Evolutionary conservation across 2,888 invertebrate species (phyloP).

Genomic region (Unio pictorum): DNA sequence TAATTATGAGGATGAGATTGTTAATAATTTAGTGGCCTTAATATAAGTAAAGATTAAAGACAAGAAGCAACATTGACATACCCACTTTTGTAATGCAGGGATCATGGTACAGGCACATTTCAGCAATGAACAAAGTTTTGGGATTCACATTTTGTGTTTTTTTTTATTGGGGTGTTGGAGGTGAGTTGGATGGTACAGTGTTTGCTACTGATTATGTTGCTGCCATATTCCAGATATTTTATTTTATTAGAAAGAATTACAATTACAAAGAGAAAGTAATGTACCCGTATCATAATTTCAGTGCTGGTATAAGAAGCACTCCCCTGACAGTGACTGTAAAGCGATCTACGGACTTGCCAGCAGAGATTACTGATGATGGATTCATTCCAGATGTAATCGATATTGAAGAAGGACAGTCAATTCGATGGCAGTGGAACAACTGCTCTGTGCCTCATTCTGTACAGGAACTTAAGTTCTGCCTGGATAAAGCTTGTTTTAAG

Average conservation of each 20-base stretch:
- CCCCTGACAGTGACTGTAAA: conserved; percentile 67
- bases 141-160: too few relatives aligned
- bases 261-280: neutral
- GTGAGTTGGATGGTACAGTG: too few relatives aligned
- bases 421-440: conserved; percentile 69
- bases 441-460: conserved; percentile 62
- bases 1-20: neutral
- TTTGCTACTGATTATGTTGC: too few relatives aligned
- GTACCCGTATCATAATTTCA: conserved; percentile 16
- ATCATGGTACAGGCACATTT: too few relatives aligned
- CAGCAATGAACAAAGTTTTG: too few relatives aligned
- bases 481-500: conserved; percentile 51
- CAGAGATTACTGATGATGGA: conserved; percentile 66
- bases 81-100: too few relatives aligned
- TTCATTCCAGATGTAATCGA: conserved; percentile 68
- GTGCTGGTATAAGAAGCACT: conserved; percentile 64
- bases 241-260: neutral
- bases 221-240: too few relatives aligned
- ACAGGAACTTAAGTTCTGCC: conserved; percentile 56
- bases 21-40: neutral
- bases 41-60: neutral
- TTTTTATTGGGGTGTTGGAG: too few relatives aligned
- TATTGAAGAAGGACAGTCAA: conserved; percentile 67
- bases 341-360: conserved; percentile 56
- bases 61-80: too few relatives aligned